A percentile compares a stretch with the other conserved stretches of the same genome.
Evolutionary conservation across 2,888 invertebrate genomes (phyloP).

Genomic region (Dryococelus australis): DNA sequence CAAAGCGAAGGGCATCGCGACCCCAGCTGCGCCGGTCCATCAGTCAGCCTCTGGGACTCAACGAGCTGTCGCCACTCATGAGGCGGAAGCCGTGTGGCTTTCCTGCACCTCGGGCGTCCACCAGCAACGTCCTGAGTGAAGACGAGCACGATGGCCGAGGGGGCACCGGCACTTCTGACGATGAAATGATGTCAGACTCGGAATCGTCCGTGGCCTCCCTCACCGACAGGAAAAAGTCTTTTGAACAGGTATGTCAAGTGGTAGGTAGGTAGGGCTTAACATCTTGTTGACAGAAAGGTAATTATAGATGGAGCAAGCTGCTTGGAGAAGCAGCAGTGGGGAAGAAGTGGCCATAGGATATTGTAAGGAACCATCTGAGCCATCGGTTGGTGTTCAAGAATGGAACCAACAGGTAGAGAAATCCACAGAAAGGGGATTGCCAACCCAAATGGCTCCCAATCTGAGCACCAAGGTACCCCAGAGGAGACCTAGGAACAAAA

Average conservation of each 20-base stretch:
- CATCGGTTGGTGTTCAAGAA: too few relatives aligned
- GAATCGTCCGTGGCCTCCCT: constrained; percentile 66
- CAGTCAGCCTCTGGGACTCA: constrained; percentile 72
- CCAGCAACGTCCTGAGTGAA: constrained; percentile 61
- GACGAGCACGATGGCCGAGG: constrained; percentile 65
- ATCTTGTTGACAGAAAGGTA: too few relatives aligned
- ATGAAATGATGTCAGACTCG: constrained; percentile 65
- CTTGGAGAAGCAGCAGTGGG: too few relatives aligned
- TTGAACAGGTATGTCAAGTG: constrained; percentile 56
- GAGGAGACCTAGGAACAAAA: too few relatives aligned
- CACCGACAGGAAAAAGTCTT: constrained; percentile 62
- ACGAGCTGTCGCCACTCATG: constrained; percentile 66
- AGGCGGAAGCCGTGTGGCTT: constrained; percentile 58
- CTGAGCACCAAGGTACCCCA: too few relatives aligned
- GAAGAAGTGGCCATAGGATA: too few relatives aligned
- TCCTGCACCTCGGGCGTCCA: constrained; percentile 20
- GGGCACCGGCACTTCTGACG: constrained; percentile 62
- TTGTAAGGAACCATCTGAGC: too few relatives aligned
- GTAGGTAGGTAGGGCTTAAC: too few relatives aligned
- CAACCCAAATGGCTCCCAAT: too few relatives aligned
- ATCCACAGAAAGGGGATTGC: too few relatives aligned
- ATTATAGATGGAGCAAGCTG: too few relatives aligned
- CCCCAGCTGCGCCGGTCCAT: constrained; percentile 65
- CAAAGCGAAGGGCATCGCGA: constrained; percentile 38
- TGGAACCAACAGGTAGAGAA: too few relatives aligned